Base-by-base conservation (phyloP, 2,797 vertebrate genomes). In the Rhinichthys osculus region DNA sequence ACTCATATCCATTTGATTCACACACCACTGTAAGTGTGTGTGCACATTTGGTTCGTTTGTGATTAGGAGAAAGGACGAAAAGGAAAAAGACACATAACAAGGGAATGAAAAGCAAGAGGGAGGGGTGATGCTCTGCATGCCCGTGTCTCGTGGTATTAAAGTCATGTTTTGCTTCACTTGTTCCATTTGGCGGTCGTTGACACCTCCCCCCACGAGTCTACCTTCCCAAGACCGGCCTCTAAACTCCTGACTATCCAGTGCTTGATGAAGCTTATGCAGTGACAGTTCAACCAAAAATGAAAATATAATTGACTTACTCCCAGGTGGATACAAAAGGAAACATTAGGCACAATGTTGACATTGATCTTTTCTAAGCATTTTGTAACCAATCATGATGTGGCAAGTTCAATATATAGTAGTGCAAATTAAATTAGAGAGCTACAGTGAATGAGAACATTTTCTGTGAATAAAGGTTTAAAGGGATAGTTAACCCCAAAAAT, bases 181-280 rank as follows among this genome's bases (percentile, higher is more conserved):
- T 87, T 93, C 91, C 92, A 93, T 93, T 94, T 93, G 92, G 91
- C 89, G 85, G 90, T 91, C 90, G 85, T 90, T 89, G 87, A 85
- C 64, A 59, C 62, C 30, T 19, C 77, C 73, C 27, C 74, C 81
- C 69, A 87, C 54, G 89, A 86, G 82, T 86, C 73, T 88, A 79
- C 59, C 72, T 88, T 89, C 87, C 80, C 87, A 83, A 90, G 89
- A 87, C 82, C 38, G 72, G 87, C 77, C 90, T 89, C 83, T 87
- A 86, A 77, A 81, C 87, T 91, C 90, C 89, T 87, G 88, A 86
- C 87, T 87, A 82, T 54, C 10, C 6, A 87, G 88, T 91, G 90
- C 89, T 89, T 90, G 89, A 86, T 90, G 86, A 88, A 88, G 74
- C 85, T 88, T 85, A 78, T 74, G 57, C 62, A n/a, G 21, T 52